Percentiles rank a stretch among this genome's conserved stretches.
Conservation (phyloP, 2,113 vertebrate species). For the Mellivora capensis region DNA sequence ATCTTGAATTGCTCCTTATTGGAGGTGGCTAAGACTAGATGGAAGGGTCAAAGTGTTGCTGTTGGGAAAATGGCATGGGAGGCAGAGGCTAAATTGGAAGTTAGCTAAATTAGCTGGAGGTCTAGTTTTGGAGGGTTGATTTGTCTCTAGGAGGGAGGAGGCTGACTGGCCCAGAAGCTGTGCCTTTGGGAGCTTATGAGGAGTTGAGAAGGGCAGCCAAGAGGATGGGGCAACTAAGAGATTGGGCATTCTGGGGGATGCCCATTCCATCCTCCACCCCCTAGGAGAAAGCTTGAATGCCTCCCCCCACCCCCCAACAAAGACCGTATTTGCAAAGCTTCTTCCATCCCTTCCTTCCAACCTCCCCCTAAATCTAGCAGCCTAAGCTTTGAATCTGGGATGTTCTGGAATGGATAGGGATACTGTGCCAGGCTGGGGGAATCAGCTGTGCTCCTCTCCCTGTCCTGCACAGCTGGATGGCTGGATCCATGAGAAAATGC, state of each 20-base stretch:
- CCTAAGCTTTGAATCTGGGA: neutral
- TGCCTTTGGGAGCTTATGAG: neutral
- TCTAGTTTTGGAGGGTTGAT: neutral
- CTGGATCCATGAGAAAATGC: conserved; percentile 95
- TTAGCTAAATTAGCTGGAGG: neutral
- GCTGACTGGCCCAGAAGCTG: neutral
- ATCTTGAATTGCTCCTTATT: neutral
- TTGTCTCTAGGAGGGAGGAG: neutral
- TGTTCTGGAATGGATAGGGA: neutral
- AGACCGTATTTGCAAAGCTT: neutral
- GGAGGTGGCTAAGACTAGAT: neutral
- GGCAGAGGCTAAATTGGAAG: neutral
- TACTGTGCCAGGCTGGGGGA: neutral
- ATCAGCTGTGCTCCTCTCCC: neutral
- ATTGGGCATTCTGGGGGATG: neutral
- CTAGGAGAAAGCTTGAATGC: neutral
- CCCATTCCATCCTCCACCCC: neutral
- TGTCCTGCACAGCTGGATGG: conserved; percentile 86
- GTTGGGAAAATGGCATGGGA: neutral
- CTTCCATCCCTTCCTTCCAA: neutral
- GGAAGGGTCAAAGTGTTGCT: neutral
- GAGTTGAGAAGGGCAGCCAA: neutral
- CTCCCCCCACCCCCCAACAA: rapidly evolving
- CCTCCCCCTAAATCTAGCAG: neutral
- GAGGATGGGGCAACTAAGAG: neutral